Evolutionary conservation across 2,888 invertebrate species (phyloP), one percentile per base, ranked within the genome.

Genomic region (Ecdyonurus torrentis): DNA sequence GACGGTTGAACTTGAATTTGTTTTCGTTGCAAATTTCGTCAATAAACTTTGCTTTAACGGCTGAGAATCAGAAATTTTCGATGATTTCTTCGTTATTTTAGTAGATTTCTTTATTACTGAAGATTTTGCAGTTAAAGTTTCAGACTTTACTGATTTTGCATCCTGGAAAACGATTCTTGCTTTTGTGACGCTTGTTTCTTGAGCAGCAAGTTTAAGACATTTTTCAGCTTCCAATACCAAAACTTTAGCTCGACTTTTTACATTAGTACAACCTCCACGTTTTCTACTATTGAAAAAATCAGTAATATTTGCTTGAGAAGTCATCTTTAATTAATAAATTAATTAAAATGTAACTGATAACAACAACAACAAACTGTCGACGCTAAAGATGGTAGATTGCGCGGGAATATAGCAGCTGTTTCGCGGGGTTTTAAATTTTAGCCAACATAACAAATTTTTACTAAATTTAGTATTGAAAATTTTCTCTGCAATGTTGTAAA

Each of bases 241-340:
- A 55, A 55, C 19, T 20, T 55, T 55, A 20, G 55, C n/a, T 22
- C 55, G 5, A 22, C 55, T 55, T n/a, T n/a, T n/a, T 22, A 7
- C 22, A n/a, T n/a, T 20, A 7, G 7, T 55, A 22, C 19, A 20
- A n/a, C 19, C 55, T 7, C 19, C 55, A 20, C 55, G n/a, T 20
- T 55, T 55, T 55, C 20, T 55, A 22, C 15, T 18, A 22, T 22
- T 22, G 55, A 55, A 55, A 55, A 18, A 55, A 55, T 55, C 22
- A n/a, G 55, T 55, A 55, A 55, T 55, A 55, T 22, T 55, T 7
- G 55, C 55, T 55, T 55, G 55, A 22, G 55, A 55, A n/a, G 55
- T 7, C 55, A 55, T 55, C n/a, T 20, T 55, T 22, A 22, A 7
- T 7, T 5, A 37, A 37, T 10, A 37, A 37, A 37, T 37, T 10